A percentile compares a stretch with the other conserved stretches of the same genome.
These are phyloP conservation scores for Brachyrhaphis roseni DNA, from an alignment of 2,797 vertebrate genomes.

Conservation along the genomic window DNA sequence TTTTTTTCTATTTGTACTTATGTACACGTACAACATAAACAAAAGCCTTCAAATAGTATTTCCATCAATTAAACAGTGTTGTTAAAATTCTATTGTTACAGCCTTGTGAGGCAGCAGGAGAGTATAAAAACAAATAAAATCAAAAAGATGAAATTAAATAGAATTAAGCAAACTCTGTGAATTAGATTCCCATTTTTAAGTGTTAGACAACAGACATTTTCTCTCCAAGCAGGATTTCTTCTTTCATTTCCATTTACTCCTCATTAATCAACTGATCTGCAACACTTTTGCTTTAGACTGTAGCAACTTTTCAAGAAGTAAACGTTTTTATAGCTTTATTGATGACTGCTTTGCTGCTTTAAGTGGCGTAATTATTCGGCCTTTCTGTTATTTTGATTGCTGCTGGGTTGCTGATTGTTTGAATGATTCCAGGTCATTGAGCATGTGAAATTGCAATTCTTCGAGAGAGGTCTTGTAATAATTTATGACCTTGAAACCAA, in stretches of 20 bases:
- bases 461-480: slow-evolving; percentile 65
- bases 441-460: slow-evolving; percentile 65
- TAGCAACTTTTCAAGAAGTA: neutral
- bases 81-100: neutral
- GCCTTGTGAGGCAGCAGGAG: neutral
- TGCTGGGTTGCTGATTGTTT: slow-evolving; percentile 48
- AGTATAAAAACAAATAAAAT: neutral
- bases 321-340: neutral
- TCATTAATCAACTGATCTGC: neutral
- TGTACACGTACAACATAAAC: neutral
- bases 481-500: slow-evolving; percentile 76
- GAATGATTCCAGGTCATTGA: slow-evolving; percentile 67
- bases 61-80: neutral
- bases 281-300: neutral
- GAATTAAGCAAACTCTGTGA: too few species aligned
- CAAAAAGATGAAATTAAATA: neutral
- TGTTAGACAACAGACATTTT: neutral
- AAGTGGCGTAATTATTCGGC: slow-evolving; percentile 26
- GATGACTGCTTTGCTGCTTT: neutral
- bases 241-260: neutral
- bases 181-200: too few species aligned
- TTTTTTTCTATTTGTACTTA: neutral
- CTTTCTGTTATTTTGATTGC: slow-evolving; percentile 20
- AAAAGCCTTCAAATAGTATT: neutral
- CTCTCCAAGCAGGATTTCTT: neutral